Percentiles rank a stretch among this genome's conserved stretches.
Conservation (phyloP, 2,113 vertebrate species). For the Prochilodus magdalenae region DNA sequence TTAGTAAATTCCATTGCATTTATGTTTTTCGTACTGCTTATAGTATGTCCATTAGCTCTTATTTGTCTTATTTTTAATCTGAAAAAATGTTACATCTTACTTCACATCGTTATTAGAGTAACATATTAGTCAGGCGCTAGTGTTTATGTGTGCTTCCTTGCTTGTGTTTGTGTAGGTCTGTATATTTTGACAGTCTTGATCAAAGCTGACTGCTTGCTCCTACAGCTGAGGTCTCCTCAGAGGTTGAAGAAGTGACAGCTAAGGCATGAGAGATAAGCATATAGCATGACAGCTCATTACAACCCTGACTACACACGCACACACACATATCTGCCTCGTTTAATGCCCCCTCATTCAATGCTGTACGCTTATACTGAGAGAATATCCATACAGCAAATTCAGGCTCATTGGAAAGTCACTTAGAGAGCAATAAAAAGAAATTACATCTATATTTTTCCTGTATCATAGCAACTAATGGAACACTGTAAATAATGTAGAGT, state of each 20-base stretch:
- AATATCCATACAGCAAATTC: conserved; percentile 20
- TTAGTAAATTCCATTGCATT: too few relatives aligned
- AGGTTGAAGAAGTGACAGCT: neutral
- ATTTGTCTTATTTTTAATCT: too few relatives aligned
- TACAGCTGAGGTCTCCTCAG: neutral
- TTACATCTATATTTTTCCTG: conserved; percentile 58
- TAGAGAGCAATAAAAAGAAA: conserved; percentile 58
- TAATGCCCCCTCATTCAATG: conserved; percentile 15
- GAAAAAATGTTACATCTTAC: too few relatives aligned
- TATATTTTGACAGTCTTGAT: neutral
- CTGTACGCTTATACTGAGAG: neutral
- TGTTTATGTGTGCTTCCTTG: neutral
- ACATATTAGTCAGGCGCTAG: too few relatives aligned
- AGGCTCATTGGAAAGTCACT: conserved; percentile 29
- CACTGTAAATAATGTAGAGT: conserved; percentile 52
- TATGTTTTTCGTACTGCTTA: too few relatives aligned
- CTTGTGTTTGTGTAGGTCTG: neutral
- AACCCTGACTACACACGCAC: neutral
- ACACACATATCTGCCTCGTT: neutral
- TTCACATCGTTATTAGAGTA: too few relatives aligned
- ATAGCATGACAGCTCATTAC: conserved; percentile 1
- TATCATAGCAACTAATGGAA: conserved; percentile 61
- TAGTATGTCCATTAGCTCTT: too few relatives aligned
- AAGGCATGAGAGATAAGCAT: neutral
- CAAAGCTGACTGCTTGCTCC: neutral